Base-by-base conservation (phyloP, 2,888 invertebrate species). In the Hirtodrosophila duncani region DNA sequence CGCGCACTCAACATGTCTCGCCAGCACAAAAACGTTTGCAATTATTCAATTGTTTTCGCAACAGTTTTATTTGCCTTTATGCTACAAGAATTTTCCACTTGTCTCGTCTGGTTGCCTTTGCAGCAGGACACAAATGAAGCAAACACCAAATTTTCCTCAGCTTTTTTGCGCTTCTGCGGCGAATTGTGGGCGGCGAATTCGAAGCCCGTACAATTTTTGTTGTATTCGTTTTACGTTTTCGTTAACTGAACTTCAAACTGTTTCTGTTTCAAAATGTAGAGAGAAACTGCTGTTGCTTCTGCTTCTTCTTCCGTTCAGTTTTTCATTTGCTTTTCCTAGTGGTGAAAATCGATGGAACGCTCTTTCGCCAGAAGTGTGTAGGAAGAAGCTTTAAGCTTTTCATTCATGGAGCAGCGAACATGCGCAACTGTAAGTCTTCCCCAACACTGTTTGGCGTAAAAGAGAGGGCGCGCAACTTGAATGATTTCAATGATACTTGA, bases 211-310 rank as follows among this genome's bases (percentile, higher is more conserved):
- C 13, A 36, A 39, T 70, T 67, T 79, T n/a, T n/a, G n/a, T n/a
- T 79, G 71, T 72, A 75, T 72, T 64, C 70, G 70, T 74, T 79
- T 66, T n/a, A n/a, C n/a, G n/a, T n/a, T n/a, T n/a, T n/a, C n/a
- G n/a, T n/a, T n/a, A n/a, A n/a, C n/a, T n/a, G n/a, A n/a, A n/a
- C n/a, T n/a, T 56, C 67, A 62, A 70, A 57, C 53, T 55, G 63
- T 29, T 57, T 65, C 69, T 56, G 58, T 59, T 63, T 62, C 60
- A 72, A 65, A 31, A 55, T 53, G 29, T n/a, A n/a, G n/a, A 20
- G 44, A 36, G 37, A 51, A 63, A 56, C 67, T 61, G 55, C 68
- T 53, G 20, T 10, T 24, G 23, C 21, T 23, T 20, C 42, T 74
- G 58, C 43, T 63, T 44, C 50, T 48, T 53, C 3, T n/a, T 23